Conservation (phyloP, 2,888 invertebrate genomes). For the Troides aeacus region DNA sequence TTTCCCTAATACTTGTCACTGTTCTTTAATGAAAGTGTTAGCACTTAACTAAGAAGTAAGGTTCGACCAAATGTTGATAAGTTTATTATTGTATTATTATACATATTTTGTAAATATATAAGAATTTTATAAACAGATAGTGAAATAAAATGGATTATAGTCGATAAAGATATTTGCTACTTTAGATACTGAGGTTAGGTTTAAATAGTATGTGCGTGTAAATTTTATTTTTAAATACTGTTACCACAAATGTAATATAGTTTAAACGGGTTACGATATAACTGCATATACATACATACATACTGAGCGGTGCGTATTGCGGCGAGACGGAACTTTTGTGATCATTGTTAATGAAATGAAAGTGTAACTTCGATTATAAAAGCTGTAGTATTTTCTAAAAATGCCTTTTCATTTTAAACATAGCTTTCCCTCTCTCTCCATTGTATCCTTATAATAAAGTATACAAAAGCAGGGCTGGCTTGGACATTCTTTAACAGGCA, state of each 20-base stretch:
- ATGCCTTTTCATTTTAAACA: conserved; percentile 49
- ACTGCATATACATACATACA: conserved; percentile 35
- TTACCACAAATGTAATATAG: conserved; percentile 54
- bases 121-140: conserved; percentile 21
- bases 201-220: conserved; percentile 54
- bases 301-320: conserved; percentile 74
- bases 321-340: conserved; percentile 71
- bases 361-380: conserved; percentile 79
- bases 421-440: not conserved
- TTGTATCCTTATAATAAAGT: too few species aligned
- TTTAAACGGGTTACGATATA: conserved; percentile 62
- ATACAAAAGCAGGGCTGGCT: too few species aligned
- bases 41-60: conserved; percentile 51
- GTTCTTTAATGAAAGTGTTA: conserved; percentile 2
- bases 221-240: conserved; percentile 68
- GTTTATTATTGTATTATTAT: conserved; percentile 40
- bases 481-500: too few species aligned
- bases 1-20: conserved; percentile 3
- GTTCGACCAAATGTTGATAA: conserved; percentile 78
- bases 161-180: conserved; percentile 75
- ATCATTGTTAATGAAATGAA: conserved; percentile 77
- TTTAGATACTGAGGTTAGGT: conserved; percentile 68
- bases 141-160: conserved; percentile 54
- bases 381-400: conserved; percentile 76
- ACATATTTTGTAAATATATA: conserved; percentile 44